phyloP scores from a whole-genome alignment of 2,888 invertebrate genomes.

The Pheosia gnoma region DNA sequence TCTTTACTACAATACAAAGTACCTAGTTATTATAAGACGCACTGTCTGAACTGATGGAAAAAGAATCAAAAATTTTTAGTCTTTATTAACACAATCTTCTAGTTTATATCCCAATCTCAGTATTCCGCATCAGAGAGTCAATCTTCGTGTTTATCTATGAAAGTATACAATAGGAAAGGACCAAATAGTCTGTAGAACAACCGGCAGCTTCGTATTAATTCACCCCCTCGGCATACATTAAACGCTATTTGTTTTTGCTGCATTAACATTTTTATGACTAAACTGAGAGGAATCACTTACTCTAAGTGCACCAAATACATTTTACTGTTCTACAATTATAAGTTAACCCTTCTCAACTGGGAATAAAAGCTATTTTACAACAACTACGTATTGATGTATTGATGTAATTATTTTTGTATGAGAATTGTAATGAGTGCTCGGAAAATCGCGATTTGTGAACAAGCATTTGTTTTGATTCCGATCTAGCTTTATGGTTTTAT shows the following conservation, averaged over 20 bases:
- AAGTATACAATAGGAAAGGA: conserved; percentile 54
- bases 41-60: no score
- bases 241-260: conserved; percentile 78
- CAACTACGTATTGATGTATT: neutral
- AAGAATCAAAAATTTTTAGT: no score
- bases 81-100: no score
- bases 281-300: conserved; percentile 78
- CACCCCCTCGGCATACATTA: conserved; percentile 78
- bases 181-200: conserved; percentile 27
- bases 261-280: conserved; percentile 84
- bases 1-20: no score
- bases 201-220: conserved; percentile 60
- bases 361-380: conserved; percentile 24
- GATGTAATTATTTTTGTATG: conserved; percentile 10
- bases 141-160: conserved; percentile 49
- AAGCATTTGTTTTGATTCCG: conserved; percentile 36
- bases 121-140: neutral
- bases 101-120: neutral
- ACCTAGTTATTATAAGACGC: no score
- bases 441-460: conserved; percentile 31
- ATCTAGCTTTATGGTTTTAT: conserved; percentile 24
- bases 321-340: conserved; percentile 10
- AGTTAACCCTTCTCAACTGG: conserved; percentile 14
- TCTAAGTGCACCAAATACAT: conserved; percentile 54
- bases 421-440: conserved; percentile 36